phyloP scores from a whole-genome alignment of 2,888 invertebrate genomes.

The Rhabditoides inermis region DNA sequence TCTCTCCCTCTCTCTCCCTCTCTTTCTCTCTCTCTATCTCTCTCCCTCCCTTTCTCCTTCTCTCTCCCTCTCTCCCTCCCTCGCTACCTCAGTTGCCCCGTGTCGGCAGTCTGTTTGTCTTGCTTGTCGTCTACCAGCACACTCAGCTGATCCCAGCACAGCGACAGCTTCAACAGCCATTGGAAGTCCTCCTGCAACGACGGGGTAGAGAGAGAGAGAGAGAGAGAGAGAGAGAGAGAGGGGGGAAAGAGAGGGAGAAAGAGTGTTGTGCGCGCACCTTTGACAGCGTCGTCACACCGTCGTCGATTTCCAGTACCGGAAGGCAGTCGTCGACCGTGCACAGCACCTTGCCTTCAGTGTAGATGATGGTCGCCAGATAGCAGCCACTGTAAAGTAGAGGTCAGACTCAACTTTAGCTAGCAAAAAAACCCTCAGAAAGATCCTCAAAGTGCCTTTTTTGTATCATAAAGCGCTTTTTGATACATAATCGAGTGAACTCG shows the following conservation, averaged over 20 bases:
- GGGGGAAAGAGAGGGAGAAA: not conserved
- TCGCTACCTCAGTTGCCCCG: too few species aligned
- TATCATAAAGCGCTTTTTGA: too few species aligned
- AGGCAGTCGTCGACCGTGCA: conserved; percentile 93
- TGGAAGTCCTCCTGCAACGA: conserved; percentile 67
- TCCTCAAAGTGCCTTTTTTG: not conserved
- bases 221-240: conserved; percentile 69
- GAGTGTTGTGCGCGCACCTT: conserved; percentile 2
- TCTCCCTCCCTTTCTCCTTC: not conserved
- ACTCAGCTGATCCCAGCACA: conserved; percentile 72
- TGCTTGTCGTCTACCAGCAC: conserved; percentile 25
- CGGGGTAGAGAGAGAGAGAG: conserved; percentile 65
- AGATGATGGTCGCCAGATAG: conserved; percentile 81
- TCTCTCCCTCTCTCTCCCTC: not conserved
- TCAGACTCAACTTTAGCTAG: too few species aligned
- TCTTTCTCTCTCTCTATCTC: too few species aligned
- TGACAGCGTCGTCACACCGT: conserved; percentile 22
- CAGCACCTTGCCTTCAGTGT: conserved; percentile 87
- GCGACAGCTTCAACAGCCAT: conserved; percentile 95
- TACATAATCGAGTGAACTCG: not conserved
- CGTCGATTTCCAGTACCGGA: conserved; percentile 66
- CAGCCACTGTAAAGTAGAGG: conserved; percentile 71
- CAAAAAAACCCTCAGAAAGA: not conserved
- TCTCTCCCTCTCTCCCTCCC: not conserved
- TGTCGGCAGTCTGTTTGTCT: not conserved